These are phyloP conservation scores for Tenualosa ilisha DNA, from an alignment of 2,797 vertebrate genomes.

Conservation along the genomic window DNA sequence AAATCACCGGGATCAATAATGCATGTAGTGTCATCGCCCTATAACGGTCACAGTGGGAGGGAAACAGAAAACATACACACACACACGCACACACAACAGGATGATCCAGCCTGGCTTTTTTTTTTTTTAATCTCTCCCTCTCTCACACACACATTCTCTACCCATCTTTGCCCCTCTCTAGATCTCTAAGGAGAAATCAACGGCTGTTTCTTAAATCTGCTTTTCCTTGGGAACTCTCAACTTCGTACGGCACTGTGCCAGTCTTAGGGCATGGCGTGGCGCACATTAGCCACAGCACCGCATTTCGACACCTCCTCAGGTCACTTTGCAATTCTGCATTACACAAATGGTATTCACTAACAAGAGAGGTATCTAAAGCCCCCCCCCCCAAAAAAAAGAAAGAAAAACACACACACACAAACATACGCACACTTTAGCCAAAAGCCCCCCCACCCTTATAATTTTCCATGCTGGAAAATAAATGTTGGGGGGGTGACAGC, in stretches of 20 bases:
- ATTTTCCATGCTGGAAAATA: slow-evolving; percentile 53
- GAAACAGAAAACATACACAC: neutral
- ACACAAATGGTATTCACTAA: slow-evolving; percentile 44
- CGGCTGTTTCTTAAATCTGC: neutral
- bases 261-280: neutral
- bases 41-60: neutral
- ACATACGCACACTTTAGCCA: slow-evolving; percentile 26
- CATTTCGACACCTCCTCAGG: neutral
- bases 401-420: neutral
- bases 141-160: slow-evolving; percentile 23
- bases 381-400: neutral
- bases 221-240: no score
- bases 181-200: neutral
- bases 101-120: neutral
- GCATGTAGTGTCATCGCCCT: neutral
- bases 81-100: neutral
- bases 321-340: slow-evolving; percentile 37
- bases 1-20: neutral
- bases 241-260: neutral
- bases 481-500: slow-evolving; percentile 35
- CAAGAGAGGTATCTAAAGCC: neutral
- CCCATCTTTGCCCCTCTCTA: neutral
- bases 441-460: slow-evolving; percentile 1
- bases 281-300: neutral
- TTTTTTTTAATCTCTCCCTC: neutral